Conservation (phyloP, 2,888 invertebrate genomes). For the Thymelicus acteon region DNA sequence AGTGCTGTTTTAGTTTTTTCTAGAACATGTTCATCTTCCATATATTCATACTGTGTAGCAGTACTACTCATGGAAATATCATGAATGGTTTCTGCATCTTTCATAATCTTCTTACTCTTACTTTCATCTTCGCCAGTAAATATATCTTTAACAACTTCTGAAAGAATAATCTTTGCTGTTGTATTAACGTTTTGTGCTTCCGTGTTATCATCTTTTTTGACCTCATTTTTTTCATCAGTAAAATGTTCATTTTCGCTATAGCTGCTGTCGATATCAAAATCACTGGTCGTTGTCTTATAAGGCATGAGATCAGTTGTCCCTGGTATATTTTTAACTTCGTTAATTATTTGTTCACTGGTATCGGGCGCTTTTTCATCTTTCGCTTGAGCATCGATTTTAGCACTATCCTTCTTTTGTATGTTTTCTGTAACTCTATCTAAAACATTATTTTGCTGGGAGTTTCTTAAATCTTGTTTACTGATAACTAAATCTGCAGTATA, state of each 20-base stretch:
- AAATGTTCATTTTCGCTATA: no score
- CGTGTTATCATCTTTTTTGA: not conserved
- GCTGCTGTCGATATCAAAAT: no score
- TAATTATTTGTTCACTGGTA: no score
- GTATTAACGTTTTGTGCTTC: not conserved
- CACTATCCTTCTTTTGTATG: not conserved
- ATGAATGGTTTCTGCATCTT: constrained; percentile 3
- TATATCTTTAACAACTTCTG: constrained; percentile 11
- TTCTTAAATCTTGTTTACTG: not conserved
- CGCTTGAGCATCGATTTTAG: not conserved
- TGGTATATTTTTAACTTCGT: no score
- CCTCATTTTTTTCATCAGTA: no score
- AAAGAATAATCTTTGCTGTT: constrained; percentile 6
- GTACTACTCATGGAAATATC: constrained; percentile 10
- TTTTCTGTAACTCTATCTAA: no score
- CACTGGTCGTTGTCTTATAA: no score
- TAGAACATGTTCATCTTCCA: constrained; percentile 10
- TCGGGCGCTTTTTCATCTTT: no score
- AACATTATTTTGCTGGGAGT: not conserved
- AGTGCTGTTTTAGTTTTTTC: not conserved
- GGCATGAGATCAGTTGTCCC: no score
- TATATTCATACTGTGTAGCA: constrained; percentile 26
- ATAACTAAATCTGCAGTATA: constrained; percentile 12
- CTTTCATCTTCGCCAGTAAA: constrained; percentile 2
- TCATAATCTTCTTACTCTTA: constrained; percentile 6